phyloP scores from a whole-genome alignment of 2,888 invertebrate species.

The Leptopterna dolabrata region DNA sequence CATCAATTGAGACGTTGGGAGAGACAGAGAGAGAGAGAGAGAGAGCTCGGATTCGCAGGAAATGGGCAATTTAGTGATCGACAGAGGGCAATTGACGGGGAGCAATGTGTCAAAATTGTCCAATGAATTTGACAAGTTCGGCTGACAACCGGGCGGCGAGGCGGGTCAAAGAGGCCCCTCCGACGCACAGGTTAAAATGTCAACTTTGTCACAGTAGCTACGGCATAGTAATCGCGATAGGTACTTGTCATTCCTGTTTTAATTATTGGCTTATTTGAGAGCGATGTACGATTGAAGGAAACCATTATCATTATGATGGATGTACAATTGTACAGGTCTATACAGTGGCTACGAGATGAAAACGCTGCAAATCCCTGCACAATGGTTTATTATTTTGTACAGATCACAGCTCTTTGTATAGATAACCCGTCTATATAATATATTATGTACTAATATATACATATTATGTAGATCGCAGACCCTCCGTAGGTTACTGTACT shows the following conservation, averaged over 20 bases:
- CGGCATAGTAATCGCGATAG: not conserved
- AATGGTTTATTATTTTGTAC: too few species aligned
- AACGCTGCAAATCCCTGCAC: too few species aligned
- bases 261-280: not conserved
- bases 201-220: not conserved
- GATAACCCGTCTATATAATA: too few species aligned
- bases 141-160: not conserved
- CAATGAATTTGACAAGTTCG: constrained; percentile 48
- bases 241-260: not conserved
- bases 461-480: too few species aligned
- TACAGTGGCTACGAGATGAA: too few species aligned
- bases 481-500: too few species aligned
- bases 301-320: too few species aligned
- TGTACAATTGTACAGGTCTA: too few species aligned
- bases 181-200: not conserved
- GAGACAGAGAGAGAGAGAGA: not conserved
- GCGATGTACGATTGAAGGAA: not conserved
- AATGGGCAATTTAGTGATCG: constrained; percentile 51
- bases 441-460: too few species aligned
- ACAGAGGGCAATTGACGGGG: constrained; percentile 48
- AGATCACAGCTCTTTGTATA: too few species aligned
- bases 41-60: constrained; percentile 33
- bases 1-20: constrained; percentile 27
- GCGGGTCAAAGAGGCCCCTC: not conserved
- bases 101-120: constrained; percentile 50